A percentile compares a stretch with the other conserved stretches of the same genome.
Evolutionary conservation across 2,888 invertebrate species (phyloP).

Genomic region (Microctonus brassicae): DNA sequence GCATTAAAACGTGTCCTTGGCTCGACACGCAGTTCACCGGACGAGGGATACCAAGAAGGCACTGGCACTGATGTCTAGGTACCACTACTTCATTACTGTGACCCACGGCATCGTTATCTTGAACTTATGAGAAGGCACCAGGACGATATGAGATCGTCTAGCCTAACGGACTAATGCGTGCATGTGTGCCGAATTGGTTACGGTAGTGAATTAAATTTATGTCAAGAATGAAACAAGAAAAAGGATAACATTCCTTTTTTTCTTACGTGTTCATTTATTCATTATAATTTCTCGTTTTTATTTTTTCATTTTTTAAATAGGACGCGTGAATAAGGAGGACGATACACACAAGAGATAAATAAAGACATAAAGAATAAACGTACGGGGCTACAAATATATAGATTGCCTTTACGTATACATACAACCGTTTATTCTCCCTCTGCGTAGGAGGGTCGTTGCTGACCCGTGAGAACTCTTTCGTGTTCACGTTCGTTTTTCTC

Average conservation of each 20-base stretch:
- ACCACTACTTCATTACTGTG: slow-evolving; percentile 66
- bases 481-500: slow-evolving; percentile 1
- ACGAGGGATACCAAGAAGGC: slow-evolving; percentile 93
- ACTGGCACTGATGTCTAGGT: slow-evolving; percentile 91
- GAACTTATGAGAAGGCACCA: slow-evolving; percentile 62
- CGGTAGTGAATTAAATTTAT: slow-evolving; percentile 24
- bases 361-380: not conserved
- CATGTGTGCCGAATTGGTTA: slow-evolving; percentile 5
- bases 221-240: not conserved
- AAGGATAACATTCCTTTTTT: not conserved
- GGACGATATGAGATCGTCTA: slow-evolving; percentile 45
- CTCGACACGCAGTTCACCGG: slow-evolving; percentile 87
- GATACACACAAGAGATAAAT: not conserved
- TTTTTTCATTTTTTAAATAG: no score
- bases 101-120: slow-evolving; percentile 63
- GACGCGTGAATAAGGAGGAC: no score
- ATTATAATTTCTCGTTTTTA: not conserved
- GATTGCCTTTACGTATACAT: not conserved
- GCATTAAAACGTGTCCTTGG: slow-evolving; percentile 87
- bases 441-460: slow-evolving; percentile 5
- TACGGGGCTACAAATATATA: not conserved
- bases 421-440: not conserved
- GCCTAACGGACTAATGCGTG: slow-evolving; percentile 33
- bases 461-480: slow-evolving; percentile 14
- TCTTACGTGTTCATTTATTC: not conserved